Evolutionary conservation across 2,797 vertebrate genomes (phyloP), one percentile per base, ranked within the genome.

Genomic region (Gymnocypris eckloni): DNA sequence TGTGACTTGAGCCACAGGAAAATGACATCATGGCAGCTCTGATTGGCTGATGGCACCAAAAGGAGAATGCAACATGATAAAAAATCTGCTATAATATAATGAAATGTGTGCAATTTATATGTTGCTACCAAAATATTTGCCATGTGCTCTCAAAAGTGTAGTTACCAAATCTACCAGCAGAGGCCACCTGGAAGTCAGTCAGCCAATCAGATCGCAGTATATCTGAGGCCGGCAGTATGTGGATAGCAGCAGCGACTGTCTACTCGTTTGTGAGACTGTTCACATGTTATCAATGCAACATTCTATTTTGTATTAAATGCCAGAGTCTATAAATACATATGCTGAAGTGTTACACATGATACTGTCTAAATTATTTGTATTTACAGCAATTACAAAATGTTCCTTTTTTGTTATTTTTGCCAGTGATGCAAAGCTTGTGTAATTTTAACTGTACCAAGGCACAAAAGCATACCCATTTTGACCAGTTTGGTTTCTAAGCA

Each of bases 261-360:
- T 56, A 22, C 69, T 66, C n/a, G 37, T 48, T 52, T 54, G 82
- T 41, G 10, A 15, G 28, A 20, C 71, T 78, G 61, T 76, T 76
- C 66, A 71, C 37, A 16, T 41, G 11, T 85, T 52, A 78, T 37
- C 48, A 56, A 45, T 28, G 64, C 16, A 69, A 56, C 20, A 0
- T 79, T 39, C 43, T 79, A 37, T 85, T 85, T 85, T 80, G 13
- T 85, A 70, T 71, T 71, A 64, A 69, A 85, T 39, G 39, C 45
- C 64, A 71, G 66, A 70, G 52, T 79, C 66, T 73, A 39, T 79
- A 66, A 56, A 61, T 41, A 18, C 33, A 66, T 50, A 59, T 41
- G 66, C 50, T 79, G 9, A 70, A 41, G 43, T 76, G 56, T 64
- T 78, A 25, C 50, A 59, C 61, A 37, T 85, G 52, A 79, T 70